Evolutionary conservation across 2,797 vertebrate genomes (phyloP), one percentile per base, ranked within the genome.

Genomic region (Potorous gilbertii): DNA sequence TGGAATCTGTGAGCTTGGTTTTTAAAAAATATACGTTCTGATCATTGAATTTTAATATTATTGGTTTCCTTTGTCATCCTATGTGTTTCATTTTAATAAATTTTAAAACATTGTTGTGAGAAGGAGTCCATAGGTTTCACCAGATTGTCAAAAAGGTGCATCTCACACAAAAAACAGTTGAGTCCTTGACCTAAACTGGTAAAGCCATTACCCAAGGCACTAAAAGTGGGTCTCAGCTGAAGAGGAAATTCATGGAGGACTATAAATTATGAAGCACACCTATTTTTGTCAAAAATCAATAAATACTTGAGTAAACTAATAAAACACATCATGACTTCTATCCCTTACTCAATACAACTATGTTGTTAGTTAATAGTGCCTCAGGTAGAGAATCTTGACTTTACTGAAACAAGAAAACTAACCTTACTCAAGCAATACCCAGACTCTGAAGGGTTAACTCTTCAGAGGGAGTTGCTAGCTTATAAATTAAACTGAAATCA

Each of bases 401-500:
- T 93, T 54, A n/a, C 57, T 55, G 40, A 66, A 91, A 93, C 27
- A 29, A 93, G 74, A 81, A 95, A 54, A 46, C 66, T n/a, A 29
- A 14, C 5, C 90, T 90, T 0, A 2, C 13, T 81, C 40, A 93
- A 90, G 87, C 56, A 4, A 90, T 94, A 50, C 56, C 46, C 55
- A 93, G 91, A 46, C n/a, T 56, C 2, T 93, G 52, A 5, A 1
- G 55, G 59, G 91, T 9, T 10, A 52, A 46, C 55, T 46, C 93
- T 90, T 92, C 50, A 55, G 52, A 52, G 91, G 40, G 89, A 14
- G 5, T 55, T 94, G 90, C 55, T 90, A 90, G 29, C 28, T 52
- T 50, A 54, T 62, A 66, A 31, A 74, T 93, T 54, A 94, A 90
- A 91, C 92, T 93, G 46, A 81, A 46, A 81, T 46, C 74, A 81